Conservation (phyloP, 2,888 invertebrate genomes). For the Augochlorella aurata region DNA sequence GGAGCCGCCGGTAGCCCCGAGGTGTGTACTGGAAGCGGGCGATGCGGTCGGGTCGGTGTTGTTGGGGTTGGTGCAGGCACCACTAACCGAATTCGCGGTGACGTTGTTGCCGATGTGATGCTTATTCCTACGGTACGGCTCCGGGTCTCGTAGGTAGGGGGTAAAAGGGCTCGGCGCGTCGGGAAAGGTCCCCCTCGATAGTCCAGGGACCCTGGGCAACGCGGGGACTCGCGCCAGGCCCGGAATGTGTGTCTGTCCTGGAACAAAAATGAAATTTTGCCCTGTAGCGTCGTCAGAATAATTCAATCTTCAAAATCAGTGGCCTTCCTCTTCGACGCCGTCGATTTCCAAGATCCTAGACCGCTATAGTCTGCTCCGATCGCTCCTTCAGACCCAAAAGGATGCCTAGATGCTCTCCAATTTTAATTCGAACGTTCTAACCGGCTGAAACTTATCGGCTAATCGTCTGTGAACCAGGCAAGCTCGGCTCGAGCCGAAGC, state of each 20-base stretch:
- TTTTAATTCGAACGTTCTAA: too few relatives aligned
- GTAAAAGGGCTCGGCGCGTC: slow-evolving; percentile 84
- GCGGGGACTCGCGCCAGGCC: slow-evolving; percentile 85
- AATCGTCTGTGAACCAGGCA: too few relatives aligned
- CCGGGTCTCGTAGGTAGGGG: slow-evolving; percentile 87
- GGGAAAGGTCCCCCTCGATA: slow-evolving; percentile 89
- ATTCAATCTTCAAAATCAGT: too few relatives aligned
- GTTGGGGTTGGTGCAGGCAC: slow-evolving; percentile 73
- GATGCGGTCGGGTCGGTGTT: slow-evolving; percentile 76
- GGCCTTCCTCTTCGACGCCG: too few relatives aligned
- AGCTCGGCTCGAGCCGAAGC: too few relatives aligned
- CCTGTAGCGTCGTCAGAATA: background rate
- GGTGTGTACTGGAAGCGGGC: slow-evolving; percentile 77
- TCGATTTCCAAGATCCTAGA: too few relatives aligned
- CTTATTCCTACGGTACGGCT: slow-evolving; percentile 87
- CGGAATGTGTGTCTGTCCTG: slow-evolving; percentile 82
- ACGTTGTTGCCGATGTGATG: slow-evolving; percentile 82
- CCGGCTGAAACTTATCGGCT: too few relatives aligned
- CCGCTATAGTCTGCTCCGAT: too few relatives aligned
- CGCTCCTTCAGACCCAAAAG: too few relatives aligned
- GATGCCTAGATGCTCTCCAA: too few relatives aligned
- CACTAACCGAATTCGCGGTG: slow-evolving; percentile 72
- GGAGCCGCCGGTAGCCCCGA: slow-evolving; percentile 73
- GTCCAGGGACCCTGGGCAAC: slow-evolving; percentile 88
- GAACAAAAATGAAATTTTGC: slow-evolving; percentile 26